Conservation (phyloP, 1,140 invertebrate species). For the Diorhabda sublineata region DNA sequence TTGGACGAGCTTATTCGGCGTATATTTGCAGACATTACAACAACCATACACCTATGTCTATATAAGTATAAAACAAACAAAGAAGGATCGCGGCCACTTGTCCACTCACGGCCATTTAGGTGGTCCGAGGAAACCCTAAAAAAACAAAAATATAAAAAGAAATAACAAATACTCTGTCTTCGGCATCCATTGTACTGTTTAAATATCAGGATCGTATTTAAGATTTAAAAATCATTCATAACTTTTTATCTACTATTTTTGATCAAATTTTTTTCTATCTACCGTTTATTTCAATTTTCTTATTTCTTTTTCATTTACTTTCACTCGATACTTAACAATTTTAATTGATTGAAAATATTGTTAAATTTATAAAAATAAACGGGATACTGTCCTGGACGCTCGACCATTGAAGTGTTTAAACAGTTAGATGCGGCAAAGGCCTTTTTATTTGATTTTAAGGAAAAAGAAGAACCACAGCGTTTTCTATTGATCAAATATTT, state of each 20-base stretch:
- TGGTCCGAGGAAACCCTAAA: slow-evolving; percentile 21
- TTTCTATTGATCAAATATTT: slow-evolving; percentile 32
- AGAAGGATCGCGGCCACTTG: neutral
- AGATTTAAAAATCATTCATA: slow-evolving; percentile 4
- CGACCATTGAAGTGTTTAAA: slow-evolving; percentile 2
- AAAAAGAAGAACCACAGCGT: slow-evolving; percentile 9
- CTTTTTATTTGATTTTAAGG: neutral
- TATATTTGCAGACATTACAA: neutral
- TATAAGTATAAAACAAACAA: neutral
- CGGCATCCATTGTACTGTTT: slow-evolving; percentile 22
- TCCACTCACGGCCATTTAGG: neutral
- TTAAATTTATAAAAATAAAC: too few relatives aligned
- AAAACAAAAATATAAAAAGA: slow-evolving; percentile 14
- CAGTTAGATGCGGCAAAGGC: neutral
- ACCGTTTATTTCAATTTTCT: too few relatives aligned
- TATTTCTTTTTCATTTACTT: too few relatives aligned
- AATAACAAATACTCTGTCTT: neutral
- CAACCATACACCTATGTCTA: slow-evolving; percentile 3
- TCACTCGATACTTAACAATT: too few relatives aligned
- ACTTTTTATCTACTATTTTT: too few relatives aligned
- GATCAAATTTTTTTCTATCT: too few relatives aligned
- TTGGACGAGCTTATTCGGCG: too few relatives aligned
- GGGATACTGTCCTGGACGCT: neutral
- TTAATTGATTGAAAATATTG: too few relatives aligned
- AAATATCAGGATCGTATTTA: slow-evolving; percentile 21